These are phyloP conservation scores for Eupithecia dodoneata DNA, from an alignment of 2,888 invertebrate genomes.

Conservation along the genomic window DNA sequence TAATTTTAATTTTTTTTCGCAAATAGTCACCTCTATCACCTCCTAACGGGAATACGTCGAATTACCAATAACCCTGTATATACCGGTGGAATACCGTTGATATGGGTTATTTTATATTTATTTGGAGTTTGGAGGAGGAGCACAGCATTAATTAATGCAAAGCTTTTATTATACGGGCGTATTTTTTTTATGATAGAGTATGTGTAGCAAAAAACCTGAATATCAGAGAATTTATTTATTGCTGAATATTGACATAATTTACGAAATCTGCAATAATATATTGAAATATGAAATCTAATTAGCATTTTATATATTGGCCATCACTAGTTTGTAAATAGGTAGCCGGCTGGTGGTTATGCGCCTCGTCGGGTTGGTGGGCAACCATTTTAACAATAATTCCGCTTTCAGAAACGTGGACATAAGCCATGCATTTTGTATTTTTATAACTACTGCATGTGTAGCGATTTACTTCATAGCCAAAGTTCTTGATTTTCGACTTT, in stretches of 20 bases:
- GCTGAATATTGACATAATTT: background rate
- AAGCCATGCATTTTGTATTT: conserved; percentile 24
- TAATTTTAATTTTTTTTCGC: no score
- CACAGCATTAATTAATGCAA: no score
- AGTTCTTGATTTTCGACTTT: conserved; percentile 1
- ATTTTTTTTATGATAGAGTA: no score
- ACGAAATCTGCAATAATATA: background rate
- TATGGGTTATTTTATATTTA: no score
- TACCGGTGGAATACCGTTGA: no score
- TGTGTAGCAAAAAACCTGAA: background rate
- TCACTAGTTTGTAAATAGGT: conserved; percentile 8
- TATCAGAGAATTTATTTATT: background rate
- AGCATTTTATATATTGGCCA: background rate
- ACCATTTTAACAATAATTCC: background rate
- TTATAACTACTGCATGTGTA: conserved; percentile 15
- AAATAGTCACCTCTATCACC: no score
- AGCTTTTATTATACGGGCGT: no score
- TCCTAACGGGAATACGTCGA: no score
- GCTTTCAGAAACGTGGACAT: conserved; percentile 17
- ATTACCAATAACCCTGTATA: no score
- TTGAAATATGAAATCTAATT: background rate
- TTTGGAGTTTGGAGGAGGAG: no score
- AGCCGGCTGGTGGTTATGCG: conserved; percentile 26
- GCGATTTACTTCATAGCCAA: conserved; percentile 3
- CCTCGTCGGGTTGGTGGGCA: background rate